phyloP scores from a whole-genome alignment of 1,140 invertebrate genomes.

The Eriosoma lanigerum region DNA sequence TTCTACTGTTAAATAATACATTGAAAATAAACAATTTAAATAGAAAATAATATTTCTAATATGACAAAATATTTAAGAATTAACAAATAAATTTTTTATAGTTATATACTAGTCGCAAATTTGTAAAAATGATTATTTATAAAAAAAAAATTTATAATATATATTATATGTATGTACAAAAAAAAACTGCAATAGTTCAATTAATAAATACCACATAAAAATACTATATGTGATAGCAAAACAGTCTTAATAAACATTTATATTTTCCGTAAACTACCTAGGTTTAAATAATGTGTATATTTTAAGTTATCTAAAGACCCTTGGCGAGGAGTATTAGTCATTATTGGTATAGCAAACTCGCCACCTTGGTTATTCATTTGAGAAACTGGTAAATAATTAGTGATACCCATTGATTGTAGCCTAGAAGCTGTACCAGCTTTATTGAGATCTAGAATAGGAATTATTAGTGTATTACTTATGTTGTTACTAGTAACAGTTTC shows the following conservation, averaged over 20 bases:
- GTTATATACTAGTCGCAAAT: background rate
- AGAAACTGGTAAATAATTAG: constrained; percentile 72
- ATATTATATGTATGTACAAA: no score
- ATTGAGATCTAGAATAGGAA: constrained; percentile 73
- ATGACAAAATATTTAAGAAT: background rate
- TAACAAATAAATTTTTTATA: constrained; percentile 4
- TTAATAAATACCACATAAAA: no score
- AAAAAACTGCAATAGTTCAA: background rate
- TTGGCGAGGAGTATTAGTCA: constrained; percentile 60
- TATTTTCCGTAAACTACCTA: constrained; percentile 60
- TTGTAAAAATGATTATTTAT: no score
- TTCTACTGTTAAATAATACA: no score
- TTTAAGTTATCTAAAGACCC: constrained; percentile 63
- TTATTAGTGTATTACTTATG: no score
- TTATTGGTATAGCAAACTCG: constrained; percentile 72
- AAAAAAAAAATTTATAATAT: no score
- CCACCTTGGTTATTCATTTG: constrained; percentile 67
- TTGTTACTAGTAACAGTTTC: constrained; percentile 57
- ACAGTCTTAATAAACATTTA: constrained; percentile 15
- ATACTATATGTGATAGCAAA: no score
- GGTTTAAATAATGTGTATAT: constrained; percentile 67
- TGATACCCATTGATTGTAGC: constrained; percentile 69
- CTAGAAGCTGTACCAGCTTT: constrained; percentile 66
- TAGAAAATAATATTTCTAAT: constrained; percentile 2
- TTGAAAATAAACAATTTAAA: no score